A percentile compares a stretch with the other conserved stretches of the same genome.
Evolutionary conservation across 2,888 invertebrate species (phyloP).

Genomic region (Agrochola lychnidis): DNA sequence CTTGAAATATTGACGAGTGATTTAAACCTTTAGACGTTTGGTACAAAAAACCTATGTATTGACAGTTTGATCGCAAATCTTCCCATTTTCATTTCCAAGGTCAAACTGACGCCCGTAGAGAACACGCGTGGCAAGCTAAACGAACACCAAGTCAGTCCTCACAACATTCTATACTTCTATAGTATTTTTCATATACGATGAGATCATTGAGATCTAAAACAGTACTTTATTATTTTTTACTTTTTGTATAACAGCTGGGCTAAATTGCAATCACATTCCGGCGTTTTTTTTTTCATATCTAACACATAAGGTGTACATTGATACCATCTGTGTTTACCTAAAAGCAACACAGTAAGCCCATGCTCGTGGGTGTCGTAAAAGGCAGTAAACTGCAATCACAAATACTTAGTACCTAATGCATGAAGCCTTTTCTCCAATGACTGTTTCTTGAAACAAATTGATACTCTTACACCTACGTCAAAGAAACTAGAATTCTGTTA

Average conservation of each 20-base stretch:
- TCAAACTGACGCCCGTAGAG: constrained; percentile 53
- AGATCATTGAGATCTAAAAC: constrained; percentile 12
- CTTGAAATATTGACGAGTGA: neutral
- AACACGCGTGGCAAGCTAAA: constrained; percentile 53
- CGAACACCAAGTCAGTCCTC: constrained; percentile 49
- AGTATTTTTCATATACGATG: constrained; percentile 31
- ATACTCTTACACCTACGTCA: neutral
- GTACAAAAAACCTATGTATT: neutral
- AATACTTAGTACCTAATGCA: neutral
- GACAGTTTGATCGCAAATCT: constrained; percentile 46
- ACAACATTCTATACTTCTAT: constrained; percentile 43
- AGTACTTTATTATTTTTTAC: constrained; percentile 2
- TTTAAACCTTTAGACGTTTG: neutral
- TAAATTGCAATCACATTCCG: constrained; percentile 8
- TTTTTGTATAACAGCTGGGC: constrained; percentile 9
- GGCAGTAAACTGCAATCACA: neutral
- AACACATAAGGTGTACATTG: neutral
- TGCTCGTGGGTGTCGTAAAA: neutral
- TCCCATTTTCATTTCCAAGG: constrained; percentile 52
- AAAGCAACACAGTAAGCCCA: neutral
- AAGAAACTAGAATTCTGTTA: neutral
- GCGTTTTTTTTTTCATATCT: neutral
- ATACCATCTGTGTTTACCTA: neutral
- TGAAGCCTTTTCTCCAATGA: neutral
- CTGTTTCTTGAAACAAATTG: neutral